Conservation (phyloP, 92 coral and sea anemone species). For the Phenganax subtilis region DNA sequence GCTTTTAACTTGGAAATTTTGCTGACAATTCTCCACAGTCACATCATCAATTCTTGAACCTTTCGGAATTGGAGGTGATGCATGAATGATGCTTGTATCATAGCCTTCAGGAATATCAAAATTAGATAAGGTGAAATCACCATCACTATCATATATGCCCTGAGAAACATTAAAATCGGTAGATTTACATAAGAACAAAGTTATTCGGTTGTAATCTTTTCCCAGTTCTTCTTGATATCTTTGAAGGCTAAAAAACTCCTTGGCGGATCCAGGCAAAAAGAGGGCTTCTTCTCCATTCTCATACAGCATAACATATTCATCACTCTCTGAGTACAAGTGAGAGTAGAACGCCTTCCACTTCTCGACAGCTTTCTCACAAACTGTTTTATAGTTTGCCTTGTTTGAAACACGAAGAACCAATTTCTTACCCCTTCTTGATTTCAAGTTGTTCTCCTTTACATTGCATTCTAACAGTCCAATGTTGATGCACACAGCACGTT, state of each 20-base stretch:
- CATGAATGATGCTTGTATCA: not conserved
- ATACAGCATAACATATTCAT: slow-evolving; percentile 46
- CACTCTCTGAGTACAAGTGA: slow-evolving; percentile 46
- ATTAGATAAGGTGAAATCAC: not conserved
- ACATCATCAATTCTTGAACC: not conserved
- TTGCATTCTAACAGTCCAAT: slow-evolving; percentile 51
- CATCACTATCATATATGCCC: slow-evolving; percentile 5
- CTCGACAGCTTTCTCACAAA: slow-evolving; percentile 41
- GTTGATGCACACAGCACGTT: slow-evolving; percentile 19
- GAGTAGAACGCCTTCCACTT: slow-evolving; percentile 56
- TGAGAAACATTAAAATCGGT: not conserved
- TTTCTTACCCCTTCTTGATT: slow-evolving; percentile 57
- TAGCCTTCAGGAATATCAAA: not conserved
- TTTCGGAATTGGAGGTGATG: not conserved
- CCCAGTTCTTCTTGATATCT: slow-evolving; percentile 43
- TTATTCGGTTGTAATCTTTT: slow-evolving; percentile 42
- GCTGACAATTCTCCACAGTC: not conserved
- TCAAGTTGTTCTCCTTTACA: slow-evolving; percentile 43
- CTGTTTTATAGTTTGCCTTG: slow-evolving; percentile 30
- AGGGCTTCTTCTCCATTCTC: slow-evolving; percentile 55
- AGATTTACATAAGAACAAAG: slow-evolving; percentile 36
- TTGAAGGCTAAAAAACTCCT: slow-evolving; percentile 47
- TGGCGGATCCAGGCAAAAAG: slow-evolving; percentile 53
- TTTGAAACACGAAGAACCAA: slow-evolving; percentile 38
- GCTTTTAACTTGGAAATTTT: not conserved